Base-by-base conservation (phyloP, 2,113 vertebrate genomes). In the Epinephelus moara region DNA sequence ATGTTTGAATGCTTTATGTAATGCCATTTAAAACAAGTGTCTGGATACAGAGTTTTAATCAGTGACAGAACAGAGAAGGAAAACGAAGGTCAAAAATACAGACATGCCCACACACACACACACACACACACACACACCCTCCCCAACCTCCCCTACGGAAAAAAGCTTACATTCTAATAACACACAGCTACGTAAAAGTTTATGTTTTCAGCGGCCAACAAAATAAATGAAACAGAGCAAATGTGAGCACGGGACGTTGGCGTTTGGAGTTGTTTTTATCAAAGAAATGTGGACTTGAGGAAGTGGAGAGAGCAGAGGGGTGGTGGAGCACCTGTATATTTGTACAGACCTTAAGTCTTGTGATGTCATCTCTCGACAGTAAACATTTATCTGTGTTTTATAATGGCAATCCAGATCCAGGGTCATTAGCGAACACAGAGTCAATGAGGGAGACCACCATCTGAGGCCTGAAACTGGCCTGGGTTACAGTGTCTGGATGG, bases 161-260 rank as follows among this genome's bases (percentile, higher is more conserved):
- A 91, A 92, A 81, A 63, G 59, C 80, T 90, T 84, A 90, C 70
- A 80, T 80, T 92, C 89, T 91, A 93, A 93, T 87, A 93, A 93
- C 91, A 91, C 85, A 82, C 75, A 77, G 85, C 84, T 93, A 93
- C 93, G 88, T 90, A 90, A 92, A 89, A 92, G 94, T 95, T 95
- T 94, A 94, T 94, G 82, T 94, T 93, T 88, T 93, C 85, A 94
- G 77, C 52, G 3, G 75, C 81, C 92, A 77, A 86, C 91, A 82
- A 95, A 95, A 95, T 95, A 95, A 95, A 94, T 91, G 84, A 82
- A 83, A 88, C 78, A 81, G 81, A 70, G 76, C 78, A 89, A 92
- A 94, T 83, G 89, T 82, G 77, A 84, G 77, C 66, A 71, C 14
- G 50, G 85, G 75, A 88, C 69, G 49, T 81, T 69, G 76, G 72